Evolutionary conservation across 2,113 vertebrate genomes (phyloP).

Genomic region (Turnix velox): DNA sequence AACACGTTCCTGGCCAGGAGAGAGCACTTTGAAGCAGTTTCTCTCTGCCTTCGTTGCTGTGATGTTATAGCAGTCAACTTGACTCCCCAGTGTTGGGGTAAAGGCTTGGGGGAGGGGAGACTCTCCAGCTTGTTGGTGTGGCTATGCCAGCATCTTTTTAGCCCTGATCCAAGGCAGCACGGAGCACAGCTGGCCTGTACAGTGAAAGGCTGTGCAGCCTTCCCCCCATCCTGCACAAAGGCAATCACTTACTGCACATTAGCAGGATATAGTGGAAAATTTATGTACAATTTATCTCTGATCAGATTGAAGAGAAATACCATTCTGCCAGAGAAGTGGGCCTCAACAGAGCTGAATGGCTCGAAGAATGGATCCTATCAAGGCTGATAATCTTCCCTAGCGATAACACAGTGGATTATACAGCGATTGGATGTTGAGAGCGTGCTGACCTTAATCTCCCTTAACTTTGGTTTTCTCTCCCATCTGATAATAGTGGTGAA

Average conservation of each 20-base stretch:
- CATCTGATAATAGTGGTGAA: slow-evolving; percentile 47
- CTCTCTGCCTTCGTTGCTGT: rapidly evolving
- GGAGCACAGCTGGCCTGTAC: not conserved
- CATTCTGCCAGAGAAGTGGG: not conserved
- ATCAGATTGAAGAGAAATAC: not conserved
- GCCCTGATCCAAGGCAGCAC: not conserved
- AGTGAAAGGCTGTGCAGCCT: rapidly evolving
- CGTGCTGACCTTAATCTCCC: slow-evolving; percentile 39
- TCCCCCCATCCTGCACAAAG: not conserved
- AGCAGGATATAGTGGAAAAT: not conserved
- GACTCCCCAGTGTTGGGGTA: not conserved
- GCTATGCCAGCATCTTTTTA: not conserved
- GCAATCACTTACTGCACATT: not conserved
- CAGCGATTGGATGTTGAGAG: slow-evolving; percentile 17
- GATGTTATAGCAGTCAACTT: not conserved
- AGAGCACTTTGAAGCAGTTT: not conserved
- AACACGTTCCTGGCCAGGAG: not conserved
- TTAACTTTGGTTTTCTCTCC: slow-evolving; percentile 51
- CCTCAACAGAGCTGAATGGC: slow-evolving; percentile 10
- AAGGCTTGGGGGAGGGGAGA: not conserved
- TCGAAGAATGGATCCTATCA: slow-evolving; percentile 39
- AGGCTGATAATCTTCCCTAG: slow-evolving; percentile 44
- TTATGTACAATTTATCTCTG: not conserved
- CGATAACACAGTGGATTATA: slow-evolving; percentile 30
- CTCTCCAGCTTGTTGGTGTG: rapidly evolving